phyloP scores from a whole-genome alignment of 2,113 vertebrate genomes.

The Coptodon bakossiorum region DNA sequence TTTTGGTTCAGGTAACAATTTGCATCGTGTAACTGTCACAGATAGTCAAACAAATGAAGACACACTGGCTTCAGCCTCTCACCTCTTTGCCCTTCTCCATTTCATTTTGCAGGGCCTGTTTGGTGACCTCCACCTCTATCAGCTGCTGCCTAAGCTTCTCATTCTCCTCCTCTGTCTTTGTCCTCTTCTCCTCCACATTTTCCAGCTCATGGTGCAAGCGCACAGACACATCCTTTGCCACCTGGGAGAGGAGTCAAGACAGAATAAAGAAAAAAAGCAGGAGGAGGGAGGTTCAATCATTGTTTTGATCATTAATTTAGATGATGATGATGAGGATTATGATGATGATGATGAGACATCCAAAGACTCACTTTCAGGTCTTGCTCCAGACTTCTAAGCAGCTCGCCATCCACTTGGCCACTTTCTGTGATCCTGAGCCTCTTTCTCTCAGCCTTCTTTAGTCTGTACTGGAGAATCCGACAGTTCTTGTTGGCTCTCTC shows the following conservation, averaged over 20 bases:
- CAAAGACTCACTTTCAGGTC: slow-evolving; percentile 84
- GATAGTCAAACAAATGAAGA: background rate
- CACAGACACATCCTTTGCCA: slow-evolving; percentile 97
- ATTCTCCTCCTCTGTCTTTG: slow-evolving; percentile 95
- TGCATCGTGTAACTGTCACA: background rate
- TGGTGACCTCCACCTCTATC: slow-evolving; percentile 93
- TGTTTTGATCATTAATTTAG: background rate
- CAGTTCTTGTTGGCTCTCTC: slow-evolving; percentile 99
- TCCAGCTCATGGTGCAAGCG: slow-evolving; percentile 95
- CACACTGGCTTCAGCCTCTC: slow-evolving; percentile 18
- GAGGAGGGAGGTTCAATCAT: background rate
- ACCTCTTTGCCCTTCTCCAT: slow-evolving; percentile 97
- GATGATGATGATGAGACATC: background rate
- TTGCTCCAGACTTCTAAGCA: slow-evolving; percentile 93
- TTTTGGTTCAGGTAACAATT: background rate
- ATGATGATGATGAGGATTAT: background rate
- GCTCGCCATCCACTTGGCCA: slow-evolving; percentile 89
- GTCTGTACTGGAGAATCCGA: slow-evolving; percentile 94
- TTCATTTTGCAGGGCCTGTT: slow-evolving; percentile 94
- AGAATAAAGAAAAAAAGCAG: background rate
- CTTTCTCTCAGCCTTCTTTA: slow-evolving; percentile 96
- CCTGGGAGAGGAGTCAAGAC: slow-evolving; percentile 62
- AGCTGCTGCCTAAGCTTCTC: slow-evolving; percentile 92
- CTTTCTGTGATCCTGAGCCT: slow-evolving; percentile 86
- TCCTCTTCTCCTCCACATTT: slow-evolving; percentile 96